Evolutionary conservation across 2,797 vertebrate genomes (phyloP).

Genomic region (Amphiprion clarkii): DNA sequence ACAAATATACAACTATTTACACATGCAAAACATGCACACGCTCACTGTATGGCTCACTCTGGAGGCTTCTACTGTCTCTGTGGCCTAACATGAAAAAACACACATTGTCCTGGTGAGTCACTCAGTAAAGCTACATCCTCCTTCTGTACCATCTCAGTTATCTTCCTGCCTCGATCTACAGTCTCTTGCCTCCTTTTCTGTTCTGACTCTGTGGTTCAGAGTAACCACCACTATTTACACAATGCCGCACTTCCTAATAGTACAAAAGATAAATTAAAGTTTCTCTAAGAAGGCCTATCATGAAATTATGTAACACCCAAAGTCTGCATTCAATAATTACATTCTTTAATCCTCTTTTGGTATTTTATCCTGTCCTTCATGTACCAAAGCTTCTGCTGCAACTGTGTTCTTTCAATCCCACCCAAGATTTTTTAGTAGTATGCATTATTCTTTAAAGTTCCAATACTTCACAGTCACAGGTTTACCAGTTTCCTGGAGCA

Average conservation of each 20-base stretch:
- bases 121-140: slow-evolving; percentile 46
- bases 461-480: too few relatives aligned
- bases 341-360: too few relatives aligned
- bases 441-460: background rate
- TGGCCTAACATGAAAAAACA: slow-evolving; percentile 42
- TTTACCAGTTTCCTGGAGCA: background rate
- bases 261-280: too few relatives aligned
- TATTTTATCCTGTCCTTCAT: too few relatives aligned
- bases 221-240: background rate
- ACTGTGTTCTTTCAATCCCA: too few relatives aligned
- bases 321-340: too few relatives aligned
- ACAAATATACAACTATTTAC: slow-evolving; percentile 49
- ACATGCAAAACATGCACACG: slow-evolving; percentile 38
- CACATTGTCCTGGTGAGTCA: slow-evolving; percentile 58
- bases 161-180: slow-evolving; percentile 30
- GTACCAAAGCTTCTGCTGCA: too few relatives aligned
- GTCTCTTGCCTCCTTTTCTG: slow-evolving; percentile 26
- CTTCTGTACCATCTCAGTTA: slow-evolving; percentile 38
- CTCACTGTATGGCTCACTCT: slow-evolving; percentile 51
- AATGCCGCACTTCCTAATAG: background rate
- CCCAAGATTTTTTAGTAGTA: background rate
- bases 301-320: too few relatives aligned
- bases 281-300: too few relatives aligned
- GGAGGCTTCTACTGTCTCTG: slow-evolving; percentile 44
- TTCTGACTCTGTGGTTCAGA: slow-evolving; percentile 6